Evolutionary conservation across 2,888 invertebrate species (phyloP), one percentile per base, ranked within the genome.

Genomic region (Megalurothrips usitatus): DNA sequence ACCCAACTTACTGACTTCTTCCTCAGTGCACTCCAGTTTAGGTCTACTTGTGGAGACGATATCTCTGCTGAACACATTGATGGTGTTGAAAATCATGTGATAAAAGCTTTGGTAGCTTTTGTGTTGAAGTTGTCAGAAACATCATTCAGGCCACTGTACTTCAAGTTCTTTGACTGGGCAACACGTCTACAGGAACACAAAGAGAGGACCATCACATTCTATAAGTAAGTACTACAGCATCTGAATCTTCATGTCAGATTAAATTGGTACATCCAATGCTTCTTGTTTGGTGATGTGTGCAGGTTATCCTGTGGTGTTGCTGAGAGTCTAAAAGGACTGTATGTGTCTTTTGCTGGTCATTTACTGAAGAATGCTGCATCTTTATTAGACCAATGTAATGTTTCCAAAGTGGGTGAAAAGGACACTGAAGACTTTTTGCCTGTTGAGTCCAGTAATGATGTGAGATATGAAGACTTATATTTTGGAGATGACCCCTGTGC

Each of bases 41-140:
- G 95, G 79, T 90, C 92, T 81, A 34, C 87, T 90, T 2, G 85
- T 85, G 2, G 88, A 87, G 10, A 83, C 83, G 58, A 87, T 85
- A 81, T 79, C 11, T 49, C 82, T 19, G 34, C 81, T 9, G 87
- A 86, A 14, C 87, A 89, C 79, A 89, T 94, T 0, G 89, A 90
- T 58, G 85, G 86, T 19, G 91, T 94, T 0, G 97, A 98, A 88
- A 90, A 90, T 23, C 90, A 92, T 85, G 91, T 95, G 0, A 91
- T 96, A 0, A 91, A 93, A 83, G 92, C 95, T 0, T 88, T 97
- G n/a, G 92, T 94, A 1, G 89, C 92, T 80, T 90, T 97, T 84
- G 92, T 96, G 47, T 88, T 98, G 80, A 97, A 97, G 87, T 88
- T 98, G 48, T 96, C 96, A 0, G 98, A 98, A 87, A 92, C 92